A percentile compares a stretch with the other conserved stretches of the same genome.
Conservation (phyloP, 2,113 vertebrate genomes). For the Cryptotis parvus region DNA sequence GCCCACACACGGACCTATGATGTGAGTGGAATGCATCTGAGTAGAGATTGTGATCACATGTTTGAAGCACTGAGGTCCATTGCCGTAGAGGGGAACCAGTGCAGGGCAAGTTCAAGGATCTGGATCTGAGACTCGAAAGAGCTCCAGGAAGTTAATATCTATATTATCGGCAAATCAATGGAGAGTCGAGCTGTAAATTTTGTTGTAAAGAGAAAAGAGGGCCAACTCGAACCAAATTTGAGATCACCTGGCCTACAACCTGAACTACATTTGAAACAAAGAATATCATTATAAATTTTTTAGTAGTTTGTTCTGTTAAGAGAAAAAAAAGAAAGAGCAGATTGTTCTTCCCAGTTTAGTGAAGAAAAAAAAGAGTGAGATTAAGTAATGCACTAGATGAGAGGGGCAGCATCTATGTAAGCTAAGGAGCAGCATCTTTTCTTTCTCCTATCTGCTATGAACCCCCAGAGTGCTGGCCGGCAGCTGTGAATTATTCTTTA, state of each 20-base stretch:
- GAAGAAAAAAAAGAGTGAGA: neutral
- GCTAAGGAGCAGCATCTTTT: rapidly evolving
- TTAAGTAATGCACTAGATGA: neutral
- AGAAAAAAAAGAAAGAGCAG: neutral
- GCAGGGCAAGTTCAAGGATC: neutral
- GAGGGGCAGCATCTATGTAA: rapidly evolving
- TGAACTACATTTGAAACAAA: neutral
- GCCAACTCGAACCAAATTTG: neutral
- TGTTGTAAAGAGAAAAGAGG: neutral
- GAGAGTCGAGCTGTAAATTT: neutral
- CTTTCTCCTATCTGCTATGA: neutral
- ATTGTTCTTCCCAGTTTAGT: neutral
- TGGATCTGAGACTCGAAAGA: neutral
- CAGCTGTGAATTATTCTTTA: neutral
- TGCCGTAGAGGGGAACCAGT: neutral
- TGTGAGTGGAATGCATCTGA: constrained; percentile 21
- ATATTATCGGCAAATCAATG: neutral
- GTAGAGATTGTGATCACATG: neutral
- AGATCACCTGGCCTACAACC: neutral
- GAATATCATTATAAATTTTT: neutral
- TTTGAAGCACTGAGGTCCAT: constrained; percentile 11
- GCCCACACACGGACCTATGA: neutral
- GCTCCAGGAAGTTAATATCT: neutral
- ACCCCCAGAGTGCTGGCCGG: neutral
- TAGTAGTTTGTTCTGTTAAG: neutral